These are phyloP conservation scores for Chrysolophus pictus DNA, from an alignment of 2,797 vertebrate species.

Conservation along the genomic window DNA sequence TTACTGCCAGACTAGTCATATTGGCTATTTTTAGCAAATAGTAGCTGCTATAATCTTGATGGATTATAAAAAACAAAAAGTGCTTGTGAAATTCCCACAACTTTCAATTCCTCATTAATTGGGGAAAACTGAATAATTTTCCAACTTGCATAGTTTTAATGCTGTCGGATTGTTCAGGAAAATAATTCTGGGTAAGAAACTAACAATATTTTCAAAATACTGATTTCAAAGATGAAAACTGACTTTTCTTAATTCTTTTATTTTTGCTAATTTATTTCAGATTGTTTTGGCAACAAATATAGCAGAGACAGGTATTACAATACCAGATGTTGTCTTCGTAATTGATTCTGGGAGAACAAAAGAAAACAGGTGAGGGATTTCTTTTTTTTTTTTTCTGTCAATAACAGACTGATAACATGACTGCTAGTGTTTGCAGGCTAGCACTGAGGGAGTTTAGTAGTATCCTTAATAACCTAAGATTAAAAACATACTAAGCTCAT, in stretches of 20 bases:
- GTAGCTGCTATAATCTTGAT: background rate
- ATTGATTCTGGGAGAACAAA: conserved; percentile 96
- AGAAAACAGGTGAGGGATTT: conserved; percentile 90
- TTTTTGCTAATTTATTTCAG: conserved; percentile 77
- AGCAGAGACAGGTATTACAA: conserved; percentile 97
- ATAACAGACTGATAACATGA: background rate
- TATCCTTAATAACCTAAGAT: background rate
- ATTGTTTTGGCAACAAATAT: conserved; percentile 99
- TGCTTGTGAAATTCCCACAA: background rate
- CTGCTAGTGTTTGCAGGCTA: background rate
- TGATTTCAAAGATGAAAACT: background rate
- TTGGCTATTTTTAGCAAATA: background rate
- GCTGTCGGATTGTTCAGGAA: background rate
- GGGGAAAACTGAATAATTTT: background rate
- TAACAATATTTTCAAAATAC: background rate
- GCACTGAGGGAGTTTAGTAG: background rate
- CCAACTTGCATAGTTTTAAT: background rate
- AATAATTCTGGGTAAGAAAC: background rate
- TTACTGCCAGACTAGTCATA: background rate
- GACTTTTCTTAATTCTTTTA: background rate
- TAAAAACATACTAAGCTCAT: background rate
- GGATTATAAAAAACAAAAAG: background rate
- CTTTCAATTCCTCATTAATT: background rate
- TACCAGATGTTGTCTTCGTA: conserved; percentile 97
- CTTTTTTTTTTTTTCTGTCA: conserved; percentile 21